Base-by-base conservation (phyloP, 2,888 invertebrate species). In the Deilephila porcellus region DNA sequence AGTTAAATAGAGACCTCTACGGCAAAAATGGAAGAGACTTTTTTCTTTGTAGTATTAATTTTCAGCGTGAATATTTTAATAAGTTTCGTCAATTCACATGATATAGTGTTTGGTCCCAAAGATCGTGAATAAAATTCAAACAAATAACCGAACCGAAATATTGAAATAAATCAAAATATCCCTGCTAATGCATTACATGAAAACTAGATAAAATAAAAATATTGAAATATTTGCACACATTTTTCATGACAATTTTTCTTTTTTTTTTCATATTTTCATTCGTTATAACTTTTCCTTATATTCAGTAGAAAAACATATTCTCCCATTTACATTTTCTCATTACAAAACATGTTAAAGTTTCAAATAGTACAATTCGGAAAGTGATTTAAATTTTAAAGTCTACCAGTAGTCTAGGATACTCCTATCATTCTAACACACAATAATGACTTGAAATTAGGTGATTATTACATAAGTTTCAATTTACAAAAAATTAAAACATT, bases 341-440 rank as follows among this genome's bases (percentile, higher is more conserved):
- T 67, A 52, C 14, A 67, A 67, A 52, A 67, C 11, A 52, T 45
- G 25, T 52, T 34, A 37, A 52, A 52, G 52, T 25, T 67, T 25
- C 6, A 52, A 25, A 64, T 20, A 64, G 45, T n/a, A 56, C 67
- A 67, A 67, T 67, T 67, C 67, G 45, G 67, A 67, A 17, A 74
- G 62, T 72, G 72, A 71, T 71, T 62, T 70, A 71, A 71, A 70
- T 45, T 74, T 74, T 77, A 17, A 75, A 64, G 67, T 52, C 74
- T 71, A 74, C 52, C 59, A 74, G 52, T 67, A 52, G 17, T 52
- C 52, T 67, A 52, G 25, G 20, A 25, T 52, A 25, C 52, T 5
- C 25, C 52, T 67, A 67, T 67, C 6, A 14, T 25, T 67, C 14
- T 29, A 67, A 52, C 67, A 64, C 37, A 45, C n/a, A 11, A 45